Conservation (phyloP, 2,888 invertebrate species). For the Coelopa pilipes region DNA sequence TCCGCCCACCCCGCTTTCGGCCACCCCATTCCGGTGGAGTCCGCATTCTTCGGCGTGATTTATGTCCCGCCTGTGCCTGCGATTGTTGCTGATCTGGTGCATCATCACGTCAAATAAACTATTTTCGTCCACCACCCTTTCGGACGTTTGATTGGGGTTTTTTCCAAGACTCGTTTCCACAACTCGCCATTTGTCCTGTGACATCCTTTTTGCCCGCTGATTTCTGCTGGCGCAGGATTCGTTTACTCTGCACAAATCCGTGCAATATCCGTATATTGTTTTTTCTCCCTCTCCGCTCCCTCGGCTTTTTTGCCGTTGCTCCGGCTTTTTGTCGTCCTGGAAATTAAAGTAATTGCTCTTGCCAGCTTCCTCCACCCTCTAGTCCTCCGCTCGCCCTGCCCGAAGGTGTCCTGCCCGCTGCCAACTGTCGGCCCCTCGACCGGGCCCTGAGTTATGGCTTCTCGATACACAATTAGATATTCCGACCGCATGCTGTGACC, state of each 20-base stretch:
- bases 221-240: slow-evolving; percentile 13
- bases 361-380: too few relatives aligned
- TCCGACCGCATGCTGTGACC: slow-evolving; percentile 64
- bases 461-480: slow-evolving; percentile 63
- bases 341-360: too few relatives aligned
- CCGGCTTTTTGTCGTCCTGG: too few relatives aligned
- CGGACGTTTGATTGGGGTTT: too few relatives aligned
- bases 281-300: too few relatives aligned
- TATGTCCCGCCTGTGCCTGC: slow-evolving; percentile 19
- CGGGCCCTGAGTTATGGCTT: slow-evolving; percentile 53
- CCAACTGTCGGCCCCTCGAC: background rate
- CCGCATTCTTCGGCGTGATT: slow-evolving; percentile 29
- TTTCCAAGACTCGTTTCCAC: background rate
- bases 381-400: too few relatives aligned
- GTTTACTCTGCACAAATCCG: slow-evolving; percentile 22
- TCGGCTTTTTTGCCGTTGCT: too few relatives aligned
- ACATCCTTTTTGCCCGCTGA: background rate
- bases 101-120: background rate
- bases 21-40: slow-evolving; percentile 15
- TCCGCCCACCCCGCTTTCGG: too few relatives aligned
- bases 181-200: background rate
- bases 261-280: background rate
- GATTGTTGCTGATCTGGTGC: background rate
- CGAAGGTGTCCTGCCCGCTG: too few relatives aligned
- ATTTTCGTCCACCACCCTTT: too few relatives aligned